Evolutionary conservation across 2,888 invertebrate genomes (phyloP), one percentile per base, ranked within the genome.

Genomic region (Pristionchus exspectatus): DNA sequence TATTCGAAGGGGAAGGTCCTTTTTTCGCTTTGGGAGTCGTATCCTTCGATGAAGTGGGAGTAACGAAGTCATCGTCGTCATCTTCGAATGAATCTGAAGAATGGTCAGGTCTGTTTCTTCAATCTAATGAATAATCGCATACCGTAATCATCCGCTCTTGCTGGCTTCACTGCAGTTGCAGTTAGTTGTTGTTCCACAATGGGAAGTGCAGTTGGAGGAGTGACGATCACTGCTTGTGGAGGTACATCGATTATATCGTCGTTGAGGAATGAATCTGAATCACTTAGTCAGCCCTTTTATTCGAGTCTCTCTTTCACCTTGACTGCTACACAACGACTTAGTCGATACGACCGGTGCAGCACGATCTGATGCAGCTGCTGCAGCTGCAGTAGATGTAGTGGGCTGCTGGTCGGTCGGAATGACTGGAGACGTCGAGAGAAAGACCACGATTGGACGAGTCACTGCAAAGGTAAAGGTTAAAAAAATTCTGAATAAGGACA

Each of bases 31-130:
- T 66, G 5, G 69, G 38, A 44, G 66, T 69, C 5, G 27, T 50
- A 27, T n/a, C 69, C 18, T 38, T 33, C 38, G 63, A 54, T 69
- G 27, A 44, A 69, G 87, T 27, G 33, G 59, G n/a, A 12, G 84
- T 9, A 10, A 63, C 33, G 59, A 63, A 56, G 9, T 63, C 56
- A 63, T 59, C 56, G 84, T 81, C 81, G 50, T 84, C 84, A 33
- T 84, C 84, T 10, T 84, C 84, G 84, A 84, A 84, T 9, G 84
- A 84, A 84, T 84, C 84, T 84, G 54, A 56, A 27, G 18, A 30
- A 38, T 0, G 33, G 9, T 63, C 9, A 63, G 0, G 21, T 63
- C 21, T 9, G 1, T n/a, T 27, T 9, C 3, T 56, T 84, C 54
- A 84, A 56, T 2, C 16, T 5, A 83, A 54, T 14, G 4, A 21